These are phyloP conservation scores for Catotricha subobsoleta DNA, from an alignment of 2,888 invertebrate species.

Conservation along the genomic window DNA sequence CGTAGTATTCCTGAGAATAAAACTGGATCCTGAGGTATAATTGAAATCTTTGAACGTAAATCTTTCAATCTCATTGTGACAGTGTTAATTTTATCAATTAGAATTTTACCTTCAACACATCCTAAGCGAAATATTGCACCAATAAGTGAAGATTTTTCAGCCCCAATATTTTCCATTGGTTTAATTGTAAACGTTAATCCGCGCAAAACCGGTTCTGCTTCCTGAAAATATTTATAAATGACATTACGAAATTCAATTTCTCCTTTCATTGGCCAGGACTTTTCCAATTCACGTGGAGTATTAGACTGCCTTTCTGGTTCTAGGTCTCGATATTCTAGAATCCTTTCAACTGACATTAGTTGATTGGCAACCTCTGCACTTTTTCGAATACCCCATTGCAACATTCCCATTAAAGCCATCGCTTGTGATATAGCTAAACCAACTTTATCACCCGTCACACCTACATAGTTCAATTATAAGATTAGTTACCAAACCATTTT, in stretches of 20 bases:
- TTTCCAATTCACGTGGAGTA: constrained; percentile 9
- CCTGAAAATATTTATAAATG: constrained; percentile 52
- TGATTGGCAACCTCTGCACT: constrained; percentile 49
- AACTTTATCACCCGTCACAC: constrained; percentile 27
- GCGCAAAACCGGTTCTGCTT: constrained; percentile 62
- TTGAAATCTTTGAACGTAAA: constrained; percentile 40
- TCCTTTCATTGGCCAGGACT: constrained; percentile 34
- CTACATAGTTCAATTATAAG: constrained; percentile 4
- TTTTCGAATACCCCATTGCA: constrained; percentile 36
- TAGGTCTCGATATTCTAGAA: constrained; percentile 42
- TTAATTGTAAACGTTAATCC: constrained; percentile 40
- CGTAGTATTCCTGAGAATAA: constrained; percentile 35
- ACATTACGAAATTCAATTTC: constrained; percentile 32
- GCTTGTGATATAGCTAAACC: constrained; percentile 37
- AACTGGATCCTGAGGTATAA: constrained; percentile 39
- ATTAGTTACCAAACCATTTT: not conserved
- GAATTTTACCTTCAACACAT: constrained; percentile 43
- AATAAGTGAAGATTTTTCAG: constrained; percentile 55
- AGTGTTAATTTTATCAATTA: constrained; percentile 49
- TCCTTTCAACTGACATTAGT: constrained; percentile 50
- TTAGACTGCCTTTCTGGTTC: constrained; percentile 28
- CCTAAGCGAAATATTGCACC: constrained; percentile 38
- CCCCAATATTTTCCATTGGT: constrained; percentile 41
- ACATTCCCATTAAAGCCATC: constrained; percentile 36
- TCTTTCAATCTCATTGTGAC: constrained; percentile 38